Percentiles rank a stretch among this genome's conserved stretches.
phyloP scores from a whole-genome alignment of 35 echinoderm and acorn worm genomes.

The Hemicentrotus pulcherrimus region DNA sequence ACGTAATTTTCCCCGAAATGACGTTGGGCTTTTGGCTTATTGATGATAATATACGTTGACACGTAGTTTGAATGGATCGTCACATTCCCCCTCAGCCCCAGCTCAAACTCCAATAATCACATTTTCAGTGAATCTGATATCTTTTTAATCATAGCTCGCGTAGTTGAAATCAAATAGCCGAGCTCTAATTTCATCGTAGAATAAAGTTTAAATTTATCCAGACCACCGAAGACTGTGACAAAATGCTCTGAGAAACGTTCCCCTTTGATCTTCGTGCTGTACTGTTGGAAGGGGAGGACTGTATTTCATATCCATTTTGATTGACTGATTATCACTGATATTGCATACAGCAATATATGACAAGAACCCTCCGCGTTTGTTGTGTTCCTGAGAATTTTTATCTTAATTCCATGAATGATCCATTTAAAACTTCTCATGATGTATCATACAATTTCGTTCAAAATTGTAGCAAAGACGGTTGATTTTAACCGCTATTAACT shows the following conservation, averaged over 20 bases:
- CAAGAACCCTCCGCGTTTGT: no score
- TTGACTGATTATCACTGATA: no score
- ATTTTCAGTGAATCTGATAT: slow-evolving; percentile 5
- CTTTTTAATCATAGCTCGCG: not conserved
- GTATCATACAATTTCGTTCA: no score
- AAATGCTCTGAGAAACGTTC: not conserved
- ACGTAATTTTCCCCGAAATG: not conserved
- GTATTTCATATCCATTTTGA: no score
- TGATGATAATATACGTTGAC: not conserved
- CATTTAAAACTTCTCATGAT: no score
- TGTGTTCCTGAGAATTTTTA: no score
- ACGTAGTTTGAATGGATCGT: not conserved
- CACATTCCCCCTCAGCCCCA: not conserved
- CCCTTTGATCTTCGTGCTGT: not conserved
- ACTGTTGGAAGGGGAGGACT: no score
- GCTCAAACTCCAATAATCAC: not conserved
- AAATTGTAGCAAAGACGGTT: no score
- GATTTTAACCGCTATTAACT: no score
- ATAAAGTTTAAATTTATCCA: not conserved
- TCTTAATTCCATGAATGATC: no score
- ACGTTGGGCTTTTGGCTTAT: not conserved
- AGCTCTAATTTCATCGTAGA: not conserved
- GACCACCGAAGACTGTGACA: not conserved
- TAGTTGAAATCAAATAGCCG: not conserved
- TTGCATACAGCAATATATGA: no score